Conservation (phyloP, 2,797 vertebrate genomes). For the Naso thynnoides region DNA sequence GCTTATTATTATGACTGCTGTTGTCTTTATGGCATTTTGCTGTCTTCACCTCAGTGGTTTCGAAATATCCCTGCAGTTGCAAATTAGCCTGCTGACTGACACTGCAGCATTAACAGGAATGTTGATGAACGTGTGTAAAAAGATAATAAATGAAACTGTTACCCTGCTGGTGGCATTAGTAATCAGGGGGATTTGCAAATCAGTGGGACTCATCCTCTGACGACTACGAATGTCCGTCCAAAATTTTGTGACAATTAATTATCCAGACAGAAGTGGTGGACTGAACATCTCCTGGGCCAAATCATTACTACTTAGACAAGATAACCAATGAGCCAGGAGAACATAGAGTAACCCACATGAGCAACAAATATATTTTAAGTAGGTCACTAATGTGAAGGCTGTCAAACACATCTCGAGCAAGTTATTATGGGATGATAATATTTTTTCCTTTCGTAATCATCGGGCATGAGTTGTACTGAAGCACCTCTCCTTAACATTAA, state of each 20-base stretch:
- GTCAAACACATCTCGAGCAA: constrained; percentile 10
- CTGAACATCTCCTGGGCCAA: background rate
- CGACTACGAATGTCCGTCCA: background rate
- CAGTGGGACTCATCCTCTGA: background rate
- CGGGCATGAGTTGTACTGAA: constrained; percentile 11
- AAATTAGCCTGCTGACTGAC: background rate
- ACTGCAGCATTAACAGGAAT: background rate
- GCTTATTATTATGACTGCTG: background rate
- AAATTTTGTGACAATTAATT: background rate
- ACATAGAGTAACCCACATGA: constrained; percentile 28
- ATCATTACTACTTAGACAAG: constrained; percentile 6
- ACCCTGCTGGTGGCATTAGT: background rate
- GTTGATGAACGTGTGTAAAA: background rate
- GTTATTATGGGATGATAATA: constrained; percentile 21
- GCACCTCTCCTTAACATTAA: constrained; percentile 4
- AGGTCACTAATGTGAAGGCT: constrained; percentile 43
- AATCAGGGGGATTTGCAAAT: background rate
- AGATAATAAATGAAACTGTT: background rate
- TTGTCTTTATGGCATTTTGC: background rate
- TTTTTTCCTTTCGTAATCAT: constrained; percentile 17
- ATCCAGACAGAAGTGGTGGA: background rate
- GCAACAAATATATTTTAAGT: constrained; percentile 38
- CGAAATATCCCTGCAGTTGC: background rate
- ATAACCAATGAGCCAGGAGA: constrained; percentile 15
- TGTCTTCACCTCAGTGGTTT: background rate